Evolutionary conservation across 2,113 vertebrate species (phyloP), one percentile per base, ranked within the genome.

Genomic region (Collichthys lucidus): DNA sequence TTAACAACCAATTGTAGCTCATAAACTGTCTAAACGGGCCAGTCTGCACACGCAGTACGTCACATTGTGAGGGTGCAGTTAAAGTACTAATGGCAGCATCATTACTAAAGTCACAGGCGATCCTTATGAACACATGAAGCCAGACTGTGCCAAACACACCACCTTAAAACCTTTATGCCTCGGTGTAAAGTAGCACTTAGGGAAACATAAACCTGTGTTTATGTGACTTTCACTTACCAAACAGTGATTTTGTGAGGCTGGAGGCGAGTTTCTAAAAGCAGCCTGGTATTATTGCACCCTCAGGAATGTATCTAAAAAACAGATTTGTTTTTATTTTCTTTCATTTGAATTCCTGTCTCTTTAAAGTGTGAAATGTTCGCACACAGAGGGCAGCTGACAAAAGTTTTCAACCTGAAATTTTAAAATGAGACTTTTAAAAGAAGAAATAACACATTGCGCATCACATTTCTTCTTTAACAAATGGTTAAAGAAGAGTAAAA

Each of bases 161-260:
- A 65, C 20, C 68, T 83, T 83, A 65, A 88, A 87, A 80, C 62
- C 50, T 84, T 89, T 53, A 86, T 42, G 50, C 59, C 11, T 78
- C 35, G 14, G 74, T 82, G 80, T 83, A 69, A 91, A 90, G 72
- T 81, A 79, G 77, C 85, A 88, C 77, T 88, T 83, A 65, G 83
- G 80, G 71, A 86, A 84, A 81, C 64, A 76, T 75, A 85, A 89
- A 85, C 86, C 42, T 67, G 52, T 83, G 78, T 85, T 92, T 89
- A 83, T 89, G 86, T 82, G 77, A 77, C 80, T 88, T 70, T 88
- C 81, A 89, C 84, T 89, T 80, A 60, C 70, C 85, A 85, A 84
- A 85, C 67, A 71, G 69, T 71, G 52, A 82, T 90, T 88, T 80
- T 79, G 74, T 67, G 1, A 82, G 87, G 89, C 19, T 5, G 74